A percentile compares a stretch with the other conserved stretches of the same genome.
Evolutionary conservation across 2,888 invertebrate genomes (phyloP).

Genomic region (Lucinisca nassula): DNA sequence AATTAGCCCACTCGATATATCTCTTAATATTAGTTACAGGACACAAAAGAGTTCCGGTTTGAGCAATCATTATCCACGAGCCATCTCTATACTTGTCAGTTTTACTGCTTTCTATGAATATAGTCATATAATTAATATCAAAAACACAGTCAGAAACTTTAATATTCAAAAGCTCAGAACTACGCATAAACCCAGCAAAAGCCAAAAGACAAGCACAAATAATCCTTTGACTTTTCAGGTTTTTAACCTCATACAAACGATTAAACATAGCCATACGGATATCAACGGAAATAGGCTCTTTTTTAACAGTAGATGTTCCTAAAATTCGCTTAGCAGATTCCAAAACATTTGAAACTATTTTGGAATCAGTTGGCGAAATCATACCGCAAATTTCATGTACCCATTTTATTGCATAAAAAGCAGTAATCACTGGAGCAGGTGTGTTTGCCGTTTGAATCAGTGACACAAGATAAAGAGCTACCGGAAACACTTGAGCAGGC

Average conservation of each 20-base stretch:
- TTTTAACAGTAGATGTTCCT: constrained; percentile 27
- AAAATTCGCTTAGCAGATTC: constrained; percentile 41
- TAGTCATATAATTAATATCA: constrained; percentile 7
- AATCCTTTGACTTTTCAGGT: constrained; percentile 36
- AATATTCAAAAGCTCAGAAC: constrained; percentile 35
- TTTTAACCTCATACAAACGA: constrained; percentile 2
- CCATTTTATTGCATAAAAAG: constrained; percentile 58
- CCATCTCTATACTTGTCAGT: constrained; percentile 45
- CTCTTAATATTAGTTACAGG: constrained; percentile 33
- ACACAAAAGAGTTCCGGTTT: constrained; percentile 37
- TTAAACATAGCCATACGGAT: constrained; percentile 10
- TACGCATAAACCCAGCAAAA: constrained; percentile 38
- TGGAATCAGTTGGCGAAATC: constrained; percentile 42
- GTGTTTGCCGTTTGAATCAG: constrained; percentile 40
- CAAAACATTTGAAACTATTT: constrained; percentile 27
- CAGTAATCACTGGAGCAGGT: constrained; percentile 41
- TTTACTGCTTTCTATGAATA: constrained; percentile 33
- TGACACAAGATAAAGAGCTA: constrained; percentile 51
- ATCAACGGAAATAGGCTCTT: constrained; percentile 39
- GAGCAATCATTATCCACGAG: not conserved
- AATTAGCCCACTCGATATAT: constrained; percentile 32
- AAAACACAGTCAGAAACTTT: constrained; percentile 10
- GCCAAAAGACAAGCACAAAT: constrained; percentile 35
- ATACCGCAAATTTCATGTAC: constrained; percentile 40
- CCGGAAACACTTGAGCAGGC: constrained; percentile 44